Evolutionary conservation across 2,888 invertebrate genomes (phyloP).

Genomic region (Parasteatoda lunata): DNA sequence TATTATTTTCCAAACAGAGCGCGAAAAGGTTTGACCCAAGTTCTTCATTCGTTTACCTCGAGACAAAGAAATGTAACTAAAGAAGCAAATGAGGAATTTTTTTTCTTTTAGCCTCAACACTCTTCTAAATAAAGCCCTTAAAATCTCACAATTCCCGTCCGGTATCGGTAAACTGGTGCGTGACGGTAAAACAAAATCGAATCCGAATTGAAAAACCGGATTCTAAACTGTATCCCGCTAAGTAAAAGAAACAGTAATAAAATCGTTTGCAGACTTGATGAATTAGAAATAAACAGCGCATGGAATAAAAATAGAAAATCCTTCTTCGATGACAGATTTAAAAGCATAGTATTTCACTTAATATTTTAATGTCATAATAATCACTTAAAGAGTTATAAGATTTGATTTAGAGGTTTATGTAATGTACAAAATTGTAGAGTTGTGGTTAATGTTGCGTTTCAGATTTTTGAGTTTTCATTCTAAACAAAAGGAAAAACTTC

Average conservation of each 20-base stretch:
- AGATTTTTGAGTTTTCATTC: too few relatives aligned
- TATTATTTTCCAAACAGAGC: constrained; percentile 17
- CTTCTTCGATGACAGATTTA: neutral
- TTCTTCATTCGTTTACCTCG: constrained; percentile 8
- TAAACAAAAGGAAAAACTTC: too few relatives aligned
- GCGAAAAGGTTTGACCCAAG: constrained; percentile 21
- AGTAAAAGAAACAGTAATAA: neutral
- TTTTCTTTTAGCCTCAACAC: neutral
- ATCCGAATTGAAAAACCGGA: constrained; percentile 5
- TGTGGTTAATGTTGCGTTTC: too few relatives aligned
- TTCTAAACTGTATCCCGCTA: neutral
- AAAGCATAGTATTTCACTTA: too few relatives aligned
- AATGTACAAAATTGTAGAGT: too few relatives aligned
- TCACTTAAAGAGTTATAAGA: too few relatives aligned
- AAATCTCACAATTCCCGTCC: neutral
- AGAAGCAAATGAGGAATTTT: neutral
- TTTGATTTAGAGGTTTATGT: too few relatives aligned
- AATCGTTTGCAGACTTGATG: neutral
- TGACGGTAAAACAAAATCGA: constrained; percentile 8
- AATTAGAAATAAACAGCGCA: constrained; percentile 2
- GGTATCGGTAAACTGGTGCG: constrained; percentile 19
- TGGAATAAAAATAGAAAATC: constrained; percentile 5
- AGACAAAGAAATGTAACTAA: neutral
- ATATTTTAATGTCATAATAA: too few relatives aligned
- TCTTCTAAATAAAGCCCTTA: constrained; percentile 9